Evolutionary conservation across 2,888 invertebrate species (phyloP).

Genomic region (Hyppa rectilinea): DNA sequence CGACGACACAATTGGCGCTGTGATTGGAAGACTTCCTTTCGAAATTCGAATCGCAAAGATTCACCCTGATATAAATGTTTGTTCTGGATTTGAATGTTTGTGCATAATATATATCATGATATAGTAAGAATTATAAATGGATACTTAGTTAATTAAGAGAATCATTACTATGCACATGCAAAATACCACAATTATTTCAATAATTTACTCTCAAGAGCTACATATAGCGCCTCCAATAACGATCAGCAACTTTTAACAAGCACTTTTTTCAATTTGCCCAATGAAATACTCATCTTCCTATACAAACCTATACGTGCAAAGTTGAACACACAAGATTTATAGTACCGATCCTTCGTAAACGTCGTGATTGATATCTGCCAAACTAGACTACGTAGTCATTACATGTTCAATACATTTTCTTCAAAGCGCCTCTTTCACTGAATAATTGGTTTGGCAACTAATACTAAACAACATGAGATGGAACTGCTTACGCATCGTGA

Average conservation of each 20-base stretch:
- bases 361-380: constrained; percentile 50
- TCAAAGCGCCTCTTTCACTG: constrained; percentile 24
- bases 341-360: constrained; percentile 22
- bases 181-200: neutral
- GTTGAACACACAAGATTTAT: constrained; percentile 44
- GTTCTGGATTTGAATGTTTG: neutral
- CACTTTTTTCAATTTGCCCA: neutral
- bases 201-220: neutral
- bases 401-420: constrained; percentile 46
- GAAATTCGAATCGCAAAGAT: neutral
- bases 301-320: neutral
- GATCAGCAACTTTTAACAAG: neutral
- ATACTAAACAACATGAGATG: constrained; percentile 36
- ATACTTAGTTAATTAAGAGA: neutral
- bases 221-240: neutral
- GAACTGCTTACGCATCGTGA: constrained; percentile 6
- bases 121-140: too few species aligned
- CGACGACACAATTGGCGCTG: neutral
- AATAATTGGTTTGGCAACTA: constrained; percentile 49
- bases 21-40: neutral
- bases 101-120: neutral
- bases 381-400: constrained; percentile 41
- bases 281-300: neutral
- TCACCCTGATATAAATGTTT: neutral
- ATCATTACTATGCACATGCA: neutral